Evolutionary conservation across 2,113 vertebrate genomes (phyloP).

Genomic region (Steatornis caripensis): DNA sequence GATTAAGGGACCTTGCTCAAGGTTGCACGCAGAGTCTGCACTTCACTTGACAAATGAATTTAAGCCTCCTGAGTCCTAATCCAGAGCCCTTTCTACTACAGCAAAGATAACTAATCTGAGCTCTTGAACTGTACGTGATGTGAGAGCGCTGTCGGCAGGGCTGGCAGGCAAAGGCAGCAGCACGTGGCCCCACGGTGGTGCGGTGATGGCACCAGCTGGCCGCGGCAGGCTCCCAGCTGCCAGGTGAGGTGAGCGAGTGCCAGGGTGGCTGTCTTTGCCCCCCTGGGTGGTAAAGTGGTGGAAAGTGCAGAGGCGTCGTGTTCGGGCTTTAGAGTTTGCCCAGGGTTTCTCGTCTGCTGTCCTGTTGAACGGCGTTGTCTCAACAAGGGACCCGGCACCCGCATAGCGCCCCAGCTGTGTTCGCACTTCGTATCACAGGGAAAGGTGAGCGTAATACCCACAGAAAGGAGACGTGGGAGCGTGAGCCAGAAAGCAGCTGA

Average conservation of each 20-base stretch:
- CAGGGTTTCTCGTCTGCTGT: not conserved
- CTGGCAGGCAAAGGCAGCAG: not conserved
- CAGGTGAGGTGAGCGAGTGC: not conserved
- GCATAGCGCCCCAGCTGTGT: rapidly evolving
- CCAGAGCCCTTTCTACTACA: not conserved
- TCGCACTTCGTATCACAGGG: rapidly evolving
- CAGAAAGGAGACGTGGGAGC: not conserved
- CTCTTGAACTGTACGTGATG: not conserved
- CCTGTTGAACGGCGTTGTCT: not conserved
- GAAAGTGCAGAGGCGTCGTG: not conserved
- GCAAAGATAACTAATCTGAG: not conserved
- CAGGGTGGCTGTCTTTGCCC: rapidly evolving
- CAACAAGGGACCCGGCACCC: rapidly evolving
- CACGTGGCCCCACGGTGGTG: not conserved
- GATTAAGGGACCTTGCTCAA: not conserved
- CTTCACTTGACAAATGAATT: constrained; percentile 32
- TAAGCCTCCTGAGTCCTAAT: not conserved
- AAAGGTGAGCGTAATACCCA: not conserved
- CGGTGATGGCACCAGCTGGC: not conserved
- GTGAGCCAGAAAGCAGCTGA: not conserved
- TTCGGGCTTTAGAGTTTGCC: not conserved
- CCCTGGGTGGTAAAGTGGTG: not conserved
- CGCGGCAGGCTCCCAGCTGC: not conserved
- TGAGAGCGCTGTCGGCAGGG: not conserved
- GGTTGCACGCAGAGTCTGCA: not conserved